Evolutionary conservation across 2,888 invertebrate genomes (phyloP).

Genomic region (Chaetogeoica ovagalla): DNA sequence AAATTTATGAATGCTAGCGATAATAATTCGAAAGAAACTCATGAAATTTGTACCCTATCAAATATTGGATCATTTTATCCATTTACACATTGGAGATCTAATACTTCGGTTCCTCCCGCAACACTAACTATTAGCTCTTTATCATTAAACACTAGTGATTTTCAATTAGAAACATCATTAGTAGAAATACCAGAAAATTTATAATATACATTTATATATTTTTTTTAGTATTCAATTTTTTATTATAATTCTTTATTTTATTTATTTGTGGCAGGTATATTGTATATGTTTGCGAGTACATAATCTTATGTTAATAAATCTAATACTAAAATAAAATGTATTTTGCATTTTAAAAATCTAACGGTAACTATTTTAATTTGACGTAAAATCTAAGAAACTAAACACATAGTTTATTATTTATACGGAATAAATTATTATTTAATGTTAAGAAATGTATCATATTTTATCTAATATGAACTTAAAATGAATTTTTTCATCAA

Average conservation of each 20-base stretch:
- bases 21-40: constrained; percentile 13
- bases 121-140: constrained; percentile 61
- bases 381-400: neutral
- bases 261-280: neutral
- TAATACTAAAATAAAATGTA: neutral
- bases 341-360: neutral
- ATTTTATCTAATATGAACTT: neutral
- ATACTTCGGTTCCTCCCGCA: constrained; percentile 60
- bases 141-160: constrained; percentile 60
- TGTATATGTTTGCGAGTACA: neutral
- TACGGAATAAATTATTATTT: neutral
- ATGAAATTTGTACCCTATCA: constrained; percentile 25
- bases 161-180: constrained; percentile 40
- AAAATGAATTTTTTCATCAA: neutral
- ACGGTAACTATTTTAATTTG: neutral
- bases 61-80: constrained; percentile 61
- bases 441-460: constrained; percentile 5
- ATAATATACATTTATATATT: neutral
- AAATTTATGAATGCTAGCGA: constrained; percentile 37
- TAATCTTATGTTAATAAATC: constrained; percentile 20
- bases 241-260: neutral
- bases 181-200: constrained; percentile 47
- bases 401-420: neutral
- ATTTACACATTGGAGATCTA: constrained; percentile 58
- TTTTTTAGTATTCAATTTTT: neutral